A percentile compares a stretch with the other conserved stretches of the same genome.
phyloP scores from a whole-genome alignment of 2,113 vertebrate genomes.

The Lagenorhynchus albirostris region DNA sequence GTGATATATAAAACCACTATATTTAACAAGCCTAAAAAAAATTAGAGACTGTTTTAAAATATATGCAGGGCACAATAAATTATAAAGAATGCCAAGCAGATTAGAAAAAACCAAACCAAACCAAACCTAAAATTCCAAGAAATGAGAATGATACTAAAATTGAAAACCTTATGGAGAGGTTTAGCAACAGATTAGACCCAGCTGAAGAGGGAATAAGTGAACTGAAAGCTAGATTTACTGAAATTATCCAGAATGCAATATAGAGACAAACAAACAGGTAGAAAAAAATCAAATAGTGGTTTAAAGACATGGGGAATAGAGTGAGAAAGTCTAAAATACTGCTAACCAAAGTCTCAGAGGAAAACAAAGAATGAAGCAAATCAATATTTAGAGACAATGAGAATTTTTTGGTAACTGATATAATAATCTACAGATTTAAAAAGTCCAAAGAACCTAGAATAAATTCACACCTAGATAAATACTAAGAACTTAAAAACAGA shows the following conservation, averaged over 20 bases:
- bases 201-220: not conserved
- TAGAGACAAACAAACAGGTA: not conserved
- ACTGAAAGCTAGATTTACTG: not conserved
- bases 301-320: not conserved
- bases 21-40: not conserved
- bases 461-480: not conserved
- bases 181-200: not conserved
- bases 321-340: not conserved
- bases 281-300: not conserved
- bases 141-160: not conserved
- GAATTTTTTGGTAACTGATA: not conserved
- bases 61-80: not conserved
- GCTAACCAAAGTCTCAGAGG: not conserved
- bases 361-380: not conserved
- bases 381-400: not conserved
- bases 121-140: not conserved
- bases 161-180: not conserved
- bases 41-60: slow-evolving; percentile 19
- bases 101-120: not conserved
- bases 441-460: not conserved
- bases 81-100: not conserved
- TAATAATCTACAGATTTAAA: not conserved
- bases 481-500: not conserved
- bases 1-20: not conserved
- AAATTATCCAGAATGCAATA: not conserved